Base-by-base conservation (phyloP, 2,888 invertebrate genomes). In the Pyrrhia umbra region DNA sequence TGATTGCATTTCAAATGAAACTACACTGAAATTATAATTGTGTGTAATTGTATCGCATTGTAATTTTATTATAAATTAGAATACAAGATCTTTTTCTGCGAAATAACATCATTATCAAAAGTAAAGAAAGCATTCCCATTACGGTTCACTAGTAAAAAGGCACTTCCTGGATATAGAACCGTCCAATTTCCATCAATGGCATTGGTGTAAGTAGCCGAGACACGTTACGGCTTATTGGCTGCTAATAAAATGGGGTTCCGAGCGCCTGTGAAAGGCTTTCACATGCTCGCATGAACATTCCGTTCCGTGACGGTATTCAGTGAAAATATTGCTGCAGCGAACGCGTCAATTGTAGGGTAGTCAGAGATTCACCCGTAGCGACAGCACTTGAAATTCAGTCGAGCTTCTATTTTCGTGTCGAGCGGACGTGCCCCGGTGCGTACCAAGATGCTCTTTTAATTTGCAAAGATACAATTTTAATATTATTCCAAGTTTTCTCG, bases 171-270 rank as follows among this genome's bases (percentile, higher is more conserved):
- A 62, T 72, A 73, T 40, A 69, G 58, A 67, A 40, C 72, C 23
- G 34, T 65, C 58, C 68, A 66, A 67, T 77, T 77, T 59, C 70
- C 57, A 75, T 77, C 69, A 75, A 78, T 74, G 60, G 67, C 46
- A 54, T 55, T 47, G 60, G 57, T 49, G 64, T 62, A 59, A 60
- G 67, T 67, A 61, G 81, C 72, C 37, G 50, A 56, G 77, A 69
- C 69, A 79, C 76, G 79, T 75, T 56, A 71, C 68, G 72, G 71
- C 74, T 83, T 85, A 89, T 88, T 88, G 85, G 85, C 81, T 81
- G 84, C 81, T 84, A 88, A 90, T 91, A 89, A 87, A 89, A 85
- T 76, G 71, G n/a, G n/a, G 76, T 69, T 79, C 74, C 71, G 62
- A 70, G 75, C 77, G 68, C 65, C 70, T 69, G 20, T 81, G 79